Evolutionary conservation across 1,140 invertebrate species (phyloP).

Genomic region (Metaphire vulgaris): DNA sequence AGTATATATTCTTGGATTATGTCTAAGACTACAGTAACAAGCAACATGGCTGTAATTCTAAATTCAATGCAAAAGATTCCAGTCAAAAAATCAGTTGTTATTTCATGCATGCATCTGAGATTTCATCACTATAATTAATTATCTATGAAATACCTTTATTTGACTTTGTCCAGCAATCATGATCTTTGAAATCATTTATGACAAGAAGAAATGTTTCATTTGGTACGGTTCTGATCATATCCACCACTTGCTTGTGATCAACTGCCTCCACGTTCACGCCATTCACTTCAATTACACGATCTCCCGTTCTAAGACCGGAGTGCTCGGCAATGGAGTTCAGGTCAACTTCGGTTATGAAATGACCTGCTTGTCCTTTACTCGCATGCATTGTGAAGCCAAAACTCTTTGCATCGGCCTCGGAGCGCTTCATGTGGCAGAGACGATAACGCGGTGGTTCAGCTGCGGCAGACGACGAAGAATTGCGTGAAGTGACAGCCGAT

Average conservation of each 20-base stretch:
- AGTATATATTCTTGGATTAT: no score
- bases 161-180: background rate
- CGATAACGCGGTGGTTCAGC: background rate
- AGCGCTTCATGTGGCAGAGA: constrained; percentile 46
- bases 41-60: no score
- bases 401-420: constrained; percentile 82
- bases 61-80: no score
- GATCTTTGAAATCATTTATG: constrained; percentile 45
- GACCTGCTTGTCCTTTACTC: constrained; percentile 80
- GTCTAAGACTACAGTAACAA: no score
- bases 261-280: constrained; percentile 13
- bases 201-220: constrained; percentile 62
- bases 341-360: constrained; percentile 77
- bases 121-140: no score
- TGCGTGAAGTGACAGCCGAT: background rate
- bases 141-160: no score
- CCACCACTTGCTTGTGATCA: constrained; percentile 11
- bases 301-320: constrained; percentile 75
- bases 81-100: no score
- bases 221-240: constrained; percentile 14
- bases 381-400: constrained; percentile 95
- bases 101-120: no score
- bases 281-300: constrained; percentile 55
- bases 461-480: background rate
- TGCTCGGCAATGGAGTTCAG: constrained; percentile 76